phyloP scores from a whole-genome alignment of 2,113 vertebrate species.

The Formicarius rufipectus region DNA sequence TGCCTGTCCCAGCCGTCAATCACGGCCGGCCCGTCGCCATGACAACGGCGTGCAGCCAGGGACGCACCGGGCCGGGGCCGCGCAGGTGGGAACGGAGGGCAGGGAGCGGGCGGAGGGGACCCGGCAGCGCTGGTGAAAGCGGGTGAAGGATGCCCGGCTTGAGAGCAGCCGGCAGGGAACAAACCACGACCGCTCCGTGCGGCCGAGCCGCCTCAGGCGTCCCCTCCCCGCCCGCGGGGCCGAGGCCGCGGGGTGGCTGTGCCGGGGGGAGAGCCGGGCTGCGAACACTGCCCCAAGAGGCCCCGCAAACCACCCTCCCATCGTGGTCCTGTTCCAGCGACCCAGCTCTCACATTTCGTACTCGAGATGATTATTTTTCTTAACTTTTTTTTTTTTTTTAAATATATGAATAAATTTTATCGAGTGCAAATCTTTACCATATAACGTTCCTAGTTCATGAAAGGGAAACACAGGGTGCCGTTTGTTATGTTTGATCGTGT shows the following conservation, averaged over 20 bases:
- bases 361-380: neutral
- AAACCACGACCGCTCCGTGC: too few species aligned
- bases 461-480: neutral
- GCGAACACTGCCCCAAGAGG: accelerated
- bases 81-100: neutral
- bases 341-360: accelerated
- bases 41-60: neutral
- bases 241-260: neutral
- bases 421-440: neutral
- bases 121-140: accelerated
- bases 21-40: neutral
- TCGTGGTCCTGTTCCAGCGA: accelerated
- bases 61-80: neutral
- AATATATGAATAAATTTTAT: neutral
- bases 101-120: neutral
- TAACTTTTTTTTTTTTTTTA: neutral
- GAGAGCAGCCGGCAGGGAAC: neutral
- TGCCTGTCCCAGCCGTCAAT: neutral
- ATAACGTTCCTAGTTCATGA: neutral
- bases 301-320: accelerated
- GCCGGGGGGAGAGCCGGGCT: neutral
- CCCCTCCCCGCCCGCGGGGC: neutral
- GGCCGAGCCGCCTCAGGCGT: neutral
- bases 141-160: neutral
- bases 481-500: neutral